These are phyloP conservation scores for Megathymus violae DNA, from an alignment of 1,140 invertebrate species.

Conservation along the genomic window DNA sequence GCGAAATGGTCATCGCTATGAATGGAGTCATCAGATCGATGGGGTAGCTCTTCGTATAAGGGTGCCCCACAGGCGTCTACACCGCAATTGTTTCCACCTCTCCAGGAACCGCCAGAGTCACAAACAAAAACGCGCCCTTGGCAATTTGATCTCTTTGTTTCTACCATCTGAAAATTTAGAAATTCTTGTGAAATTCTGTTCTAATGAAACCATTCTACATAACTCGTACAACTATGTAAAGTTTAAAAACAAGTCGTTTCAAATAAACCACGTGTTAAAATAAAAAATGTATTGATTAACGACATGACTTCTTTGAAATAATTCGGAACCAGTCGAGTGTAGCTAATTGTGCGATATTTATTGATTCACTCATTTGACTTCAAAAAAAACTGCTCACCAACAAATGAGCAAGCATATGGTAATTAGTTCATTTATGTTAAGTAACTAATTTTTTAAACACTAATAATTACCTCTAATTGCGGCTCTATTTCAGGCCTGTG, in stretches of 20 bases:
- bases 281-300: background rate
- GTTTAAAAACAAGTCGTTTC: too few relatives aligned
- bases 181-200: background rate
- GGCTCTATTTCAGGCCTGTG: constrained; percentile 72
- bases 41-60: constrained; percentile 79
- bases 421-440: too few relatives aligned
- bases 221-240: too few relatives aligned
- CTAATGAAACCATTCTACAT: too few relatives aligned
- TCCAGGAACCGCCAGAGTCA: constrained; percentile 67
- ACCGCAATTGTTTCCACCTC: constrained; percentile 68
- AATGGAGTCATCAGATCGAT: constrained; percentile 74
- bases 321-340: background rate
- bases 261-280: constrained; percentile 25
- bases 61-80: constrained; percentile 72
- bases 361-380: too few relatives aligned
- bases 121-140: constrained; percentile 77
- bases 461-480: constrained; percentile 66
- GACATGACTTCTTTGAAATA: background rate
- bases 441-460: too few relatives aligned
- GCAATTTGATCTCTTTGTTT: constrained; percentile 72
- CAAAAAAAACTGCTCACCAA: too few relatives aligned
- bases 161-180: constrained; percentile 72
- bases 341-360: too few relatives aligned
- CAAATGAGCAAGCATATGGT: too few relatives aligned
- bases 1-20: constrained; percentile 82